A percentile compares a stretch with the other conserved stretches of the same genome.
Conservation (phyloP, 1,140 invertebrate species). For the Glossosoma conforme region DNA sequence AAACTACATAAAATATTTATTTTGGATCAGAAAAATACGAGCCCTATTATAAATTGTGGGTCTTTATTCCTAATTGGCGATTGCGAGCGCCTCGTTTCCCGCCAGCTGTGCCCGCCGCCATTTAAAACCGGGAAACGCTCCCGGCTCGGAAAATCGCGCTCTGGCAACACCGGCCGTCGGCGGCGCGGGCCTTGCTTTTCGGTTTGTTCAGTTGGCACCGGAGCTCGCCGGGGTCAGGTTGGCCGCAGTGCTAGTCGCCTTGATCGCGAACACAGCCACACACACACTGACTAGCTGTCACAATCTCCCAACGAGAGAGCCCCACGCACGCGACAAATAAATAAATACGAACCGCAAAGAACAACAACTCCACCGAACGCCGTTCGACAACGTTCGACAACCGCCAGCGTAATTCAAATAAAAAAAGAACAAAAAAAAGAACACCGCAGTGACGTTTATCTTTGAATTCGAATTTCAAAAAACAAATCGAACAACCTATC, state of each 20-base stretch:
- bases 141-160: constrained; percentile 12
- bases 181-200: not conserved
- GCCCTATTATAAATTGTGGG: no score
- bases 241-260: constrained; percentile 9
- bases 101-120: constrained; percentile 3
- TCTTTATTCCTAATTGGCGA: not conserved
- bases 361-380: no score
- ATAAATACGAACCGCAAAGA: no score
- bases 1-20: not conserved
- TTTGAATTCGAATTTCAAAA: no score
- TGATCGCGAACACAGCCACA: constrained; percentile 8
- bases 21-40: not conserved
- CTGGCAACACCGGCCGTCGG: constrained; percentile 12
- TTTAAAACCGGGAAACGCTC: no score
- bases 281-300: not conserved
- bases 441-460: no score
- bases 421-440: no score
- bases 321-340: not conserved
- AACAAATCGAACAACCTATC: no score
- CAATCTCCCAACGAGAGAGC: constrained; percentile 4
- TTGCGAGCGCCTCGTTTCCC: not conserved
- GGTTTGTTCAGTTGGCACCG: constrained; percentile 17
- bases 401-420: no score
- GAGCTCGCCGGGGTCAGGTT: constrained; percentile 12
- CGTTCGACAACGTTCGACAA: no score